Evolutionary conservation across 2,888 invertebrate species (phyloP).

Genomic region (Drosophila tripunctata): DNA sequence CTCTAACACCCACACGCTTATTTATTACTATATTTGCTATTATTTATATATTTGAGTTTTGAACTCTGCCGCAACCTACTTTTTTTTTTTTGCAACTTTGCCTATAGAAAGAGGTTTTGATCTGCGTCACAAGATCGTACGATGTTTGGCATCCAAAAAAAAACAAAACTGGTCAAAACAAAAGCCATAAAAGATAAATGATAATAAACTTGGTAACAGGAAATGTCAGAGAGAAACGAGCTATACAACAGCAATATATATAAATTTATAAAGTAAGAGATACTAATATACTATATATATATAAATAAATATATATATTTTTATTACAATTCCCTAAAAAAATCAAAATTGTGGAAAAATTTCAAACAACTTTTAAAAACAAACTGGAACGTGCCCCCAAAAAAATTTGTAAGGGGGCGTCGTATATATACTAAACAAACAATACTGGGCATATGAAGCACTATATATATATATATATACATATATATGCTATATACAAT

Average conservation of each 20-base stretch:
- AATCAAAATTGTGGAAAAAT: constrained; percentile 49
- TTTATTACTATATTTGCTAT: neutral
- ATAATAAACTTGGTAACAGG: constrained; percentile 42
- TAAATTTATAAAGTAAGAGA: neutral
- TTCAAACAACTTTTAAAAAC: constrained; percentile 28
- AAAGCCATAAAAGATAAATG: constrained; percentile 30
- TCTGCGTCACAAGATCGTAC: constrained; percentile 56
- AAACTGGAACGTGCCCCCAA: constrained; percentile 54
- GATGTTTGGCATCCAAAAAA: constrained; percentile 24
- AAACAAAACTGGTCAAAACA: constrained; percentile 55
- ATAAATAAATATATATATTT: constrained; percentile 1
- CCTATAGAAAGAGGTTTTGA: constrained; percentile 7
- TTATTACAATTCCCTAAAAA: constrained; percentile 9
- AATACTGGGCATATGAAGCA: too few relatives aligned
- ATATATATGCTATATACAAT: constrained; percentile 36
- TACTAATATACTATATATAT: constrained; percentile 1
- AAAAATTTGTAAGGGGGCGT: constrained; percentile 44
- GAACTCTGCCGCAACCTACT: constrained; percentile 54
- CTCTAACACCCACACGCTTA: constrained; percentile 4
- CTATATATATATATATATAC: constrained; percentile 9
- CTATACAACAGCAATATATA: neutral
- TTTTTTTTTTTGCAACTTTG: constrained; percentile 39
- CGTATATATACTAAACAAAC: constrained; percentile 27
- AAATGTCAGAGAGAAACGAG: constrained; percentile 37
- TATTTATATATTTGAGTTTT: constrained; percentile 36